Evolutionary conservation across 2,888 invertebrate genomes (phyloP), one percentile per base, ranked within the genome.

Genomic region (Synanthedon andrenaeformis): DNA sequence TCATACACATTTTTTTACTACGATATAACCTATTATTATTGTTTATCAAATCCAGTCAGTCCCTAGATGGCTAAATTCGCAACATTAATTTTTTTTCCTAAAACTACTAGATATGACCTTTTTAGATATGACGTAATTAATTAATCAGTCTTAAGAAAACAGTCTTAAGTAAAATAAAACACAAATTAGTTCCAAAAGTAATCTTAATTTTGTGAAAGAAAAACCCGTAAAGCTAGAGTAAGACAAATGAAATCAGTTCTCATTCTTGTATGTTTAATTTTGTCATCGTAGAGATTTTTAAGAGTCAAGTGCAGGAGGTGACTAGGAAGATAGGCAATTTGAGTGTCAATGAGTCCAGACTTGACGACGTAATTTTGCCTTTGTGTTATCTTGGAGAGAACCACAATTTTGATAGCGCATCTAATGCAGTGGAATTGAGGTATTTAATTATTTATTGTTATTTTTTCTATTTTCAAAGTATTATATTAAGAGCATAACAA

Each of bases 331-430:
- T 81, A 42, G 69, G 11, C 54, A 69, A 8, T 8, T 45, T 45
- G n/a, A 45, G 55, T 4, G 58, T 58, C 2, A 56, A 55, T 11
- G 59, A 57, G 2, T 59, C 60, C 11, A 41, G 55, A 10, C 57
- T 64, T 35, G 63, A 62, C 12, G 54, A 65, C 28, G 67, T 64
- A 10, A 57, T 60, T 0, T 61, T 84, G 41, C 90, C 90, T 0
- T 67, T 79, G 49, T 77, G 83, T 53, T 70, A 70, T 50, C 72
- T 82, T 59, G 89, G 89, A 3, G 75, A 83, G 56, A 91, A 90
- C 68, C 62, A 71, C 1, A 62, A 78, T 51, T 91, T 91, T 66
- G 72, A 70, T 5, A 17, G 78, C 77, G 91, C 91, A 0, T 91
- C 91, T 0, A 74, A 76, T 42, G 88, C 83, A 51, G 64, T 92